These are phyloP conservation scores for Drosophila nr. fundita DNA, from an alignment of 2,888 invertebrate species.

Conservation along the genomic window DNA sequence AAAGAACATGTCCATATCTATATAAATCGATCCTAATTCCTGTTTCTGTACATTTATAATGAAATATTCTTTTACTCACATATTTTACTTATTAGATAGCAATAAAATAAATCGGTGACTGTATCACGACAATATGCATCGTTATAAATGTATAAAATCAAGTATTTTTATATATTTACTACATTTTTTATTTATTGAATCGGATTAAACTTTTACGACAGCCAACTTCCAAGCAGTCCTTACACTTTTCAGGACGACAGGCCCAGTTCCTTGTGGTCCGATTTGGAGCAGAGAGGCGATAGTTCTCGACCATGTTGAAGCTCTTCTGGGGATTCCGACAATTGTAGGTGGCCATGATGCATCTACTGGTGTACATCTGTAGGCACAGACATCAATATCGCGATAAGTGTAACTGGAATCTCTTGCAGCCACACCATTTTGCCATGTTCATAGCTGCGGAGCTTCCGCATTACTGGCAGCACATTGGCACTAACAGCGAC, in stretches of 20 bases:
- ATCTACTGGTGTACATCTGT: conserved; percentile 68
- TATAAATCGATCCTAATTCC: not conserved
- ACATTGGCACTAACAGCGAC: conserved; percentile 45
- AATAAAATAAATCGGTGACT: not conserved
- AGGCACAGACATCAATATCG: conserved; percentile 67
- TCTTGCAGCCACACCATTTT: conserved; percentile 34
- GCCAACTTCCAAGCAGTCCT: conserved; percentile 14
- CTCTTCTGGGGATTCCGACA: conserved; percentile 75
- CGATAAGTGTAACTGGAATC: conserved; percentile 45
- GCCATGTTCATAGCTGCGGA: conserved; percentile 53
- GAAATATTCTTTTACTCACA: not conserved
- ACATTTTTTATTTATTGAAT: not conserved
- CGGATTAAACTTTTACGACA: not conserved
- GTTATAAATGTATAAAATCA: not conserved
- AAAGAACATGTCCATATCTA: not conserved
- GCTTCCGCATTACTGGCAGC: conserved; percentile 28
- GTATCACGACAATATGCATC: not conserved
- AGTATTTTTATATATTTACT: not conserved
- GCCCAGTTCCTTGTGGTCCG: conserved; percentile 55
- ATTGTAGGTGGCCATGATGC: conserved; percentile 75
- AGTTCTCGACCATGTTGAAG: conserved; percentile 64
- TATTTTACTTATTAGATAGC: not conserved
- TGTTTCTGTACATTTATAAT: not conserved
- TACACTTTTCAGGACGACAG: conserved; percentile 11
- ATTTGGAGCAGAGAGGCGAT: conserved; percentile 57